A percentile compares a stretch with the other conserved stretches of the same genome.
Conservation (phyloP, 37 sponge, comb jelly and placozoan genomes). For the Theonella swinhoei region DNA sequence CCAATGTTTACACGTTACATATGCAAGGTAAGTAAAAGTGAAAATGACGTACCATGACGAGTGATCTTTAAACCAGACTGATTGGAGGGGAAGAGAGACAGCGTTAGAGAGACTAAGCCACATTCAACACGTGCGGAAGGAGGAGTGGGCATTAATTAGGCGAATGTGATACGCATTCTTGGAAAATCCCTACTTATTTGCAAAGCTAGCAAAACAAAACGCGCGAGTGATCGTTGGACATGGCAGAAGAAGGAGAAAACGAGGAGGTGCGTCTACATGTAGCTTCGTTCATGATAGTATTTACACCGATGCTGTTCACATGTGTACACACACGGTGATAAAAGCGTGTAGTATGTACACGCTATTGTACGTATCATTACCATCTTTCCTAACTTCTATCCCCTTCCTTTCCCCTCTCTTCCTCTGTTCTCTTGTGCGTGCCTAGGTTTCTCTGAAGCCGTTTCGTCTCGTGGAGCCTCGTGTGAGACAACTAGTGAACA, state of each 20-base stretch:
- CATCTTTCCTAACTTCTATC: not conserved
- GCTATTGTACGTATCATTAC: not conserved
- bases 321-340: not conserved
- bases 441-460: too few species aligned
- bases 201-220: not conserved
- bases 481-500: conserved; percentile 16
- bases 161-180: not conserved
- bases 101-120: too few species aligned
- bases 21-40: too few species aligned
- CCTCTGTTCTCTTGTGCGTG: not conserved
- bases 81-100: too few species aligned
- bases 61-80: too few species aligned
- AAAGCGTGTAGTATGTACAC: not conserved
- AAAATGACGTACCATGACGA: too few species aligned
- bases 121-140: not conserved
- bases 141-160: not conserved
- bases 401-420: not conserved
- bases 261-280: too few species aligned
- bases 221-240: too few species aligned
- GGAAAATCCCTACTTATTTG: not conserved
- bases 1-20: too few species aligned
- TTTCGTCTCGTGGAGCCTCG: conserved; percentile 38
- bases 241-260: not conserved
- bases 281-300: not conserved
- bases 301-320: not conserved